These are phyloP conservation scores for Teleiodes luculella DNA, from an alignment of 2,888 invertebrate genomes.

Conservation along the genomic window DNA sequence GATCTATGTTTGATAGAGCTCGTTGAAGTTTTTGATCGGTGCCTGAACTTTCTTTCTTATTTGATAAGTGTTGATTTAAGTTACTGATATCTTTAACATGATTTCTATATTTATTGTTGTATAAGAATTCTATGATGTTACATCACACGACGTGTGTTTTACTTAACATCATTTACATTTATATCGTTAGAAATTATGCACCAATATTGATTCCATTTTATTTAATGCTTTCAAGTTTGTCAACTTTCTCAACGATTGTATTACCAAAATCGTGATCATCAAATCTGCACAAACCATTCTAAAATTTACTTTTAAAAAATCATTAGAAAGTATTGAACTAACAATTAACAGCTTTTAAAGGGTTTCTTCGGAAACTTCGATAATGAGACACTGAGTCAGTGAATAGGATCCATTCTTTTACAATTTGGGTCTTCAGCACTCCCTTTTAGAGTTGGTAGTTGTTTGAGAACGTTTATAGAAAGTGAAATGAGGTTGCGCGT, in stretches of 20 bases:
- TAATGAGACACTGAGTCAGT: conserved; percentile 45
- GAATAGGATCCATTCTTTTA: background rate
- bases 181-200: no score
- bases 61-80: conserved; percentile 4
- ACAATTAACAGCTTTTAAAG: conserved; percentile 67
- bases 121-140: background rate
- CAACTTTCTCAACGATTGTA: conserved; percentile 2
- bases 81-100: background rate
- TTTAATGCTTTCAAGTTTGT: background rate
- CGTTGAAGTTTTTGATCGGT: conserved; percentile 10
- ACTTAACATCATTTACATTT: no score
- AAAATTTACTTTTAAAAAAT: conserved; percentile 28
- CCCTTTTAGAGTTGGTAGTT: background rate
- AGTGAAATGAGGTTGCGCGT: conserved; percentile 77
- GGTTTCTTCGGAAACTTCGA: conserved; percentile 71
- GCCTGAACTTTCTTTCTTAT: conserved; percentile 4
- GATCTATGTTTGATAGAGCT: conserved; percentile 11
- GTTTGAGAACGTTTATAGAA: conserved; percentile 44
- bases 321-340: conserved; percentile 55
- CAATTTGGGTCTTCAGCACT: background rate
- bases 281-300: background rate
- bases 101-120: background rate
- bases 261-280: background rate
- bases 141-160: background rate
- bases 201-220: no score